Conservation (phyloP, 2,113 vertebrate genomes). For the Pachyramphus minor region DNA sequence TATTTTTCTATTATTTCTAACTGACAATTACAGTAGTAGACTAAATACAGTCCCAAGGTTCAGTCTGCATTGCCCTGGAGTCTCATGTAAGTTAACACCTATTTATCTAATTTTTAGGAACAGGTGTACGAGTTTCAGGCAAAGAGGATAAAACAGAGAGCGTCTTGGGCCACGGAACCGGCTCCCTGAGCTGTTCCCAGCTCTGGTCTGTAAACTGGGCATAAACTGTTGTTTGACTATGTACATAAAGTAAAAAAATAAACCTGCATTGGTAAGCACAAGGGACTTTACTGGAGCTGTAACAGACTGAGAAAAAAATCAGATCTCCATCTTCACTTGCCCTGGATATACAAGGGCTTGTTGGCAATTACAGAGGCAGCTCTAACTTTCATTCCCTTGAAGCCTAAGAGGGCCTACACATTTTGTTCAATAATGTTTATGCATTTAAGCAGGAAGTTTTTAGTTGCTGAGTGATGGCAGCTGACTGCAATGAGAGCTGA, state of each 20-base stretch:
- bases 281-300: neutral
- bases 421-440: neutral
- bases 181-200: neutral
- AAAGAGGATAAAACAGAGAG: neutral
- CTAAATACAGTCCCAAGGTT: neutral
- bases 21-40: neutral
- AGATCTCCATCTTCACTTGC: neutral
- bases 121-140: neutral
- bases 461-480: neutral
- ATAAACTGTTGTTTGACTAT: accelerated
- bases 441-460: neutral
- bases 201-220: neutral
- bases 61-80: neutral
- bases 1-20: neutral
- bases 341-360: neutral
- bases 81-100: neutral
- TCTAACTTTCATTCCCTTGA: neutral
- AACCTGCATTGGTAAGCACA: neutral
- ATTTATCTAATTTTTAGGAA: neutral
- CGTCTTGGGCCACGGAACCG: neutral
- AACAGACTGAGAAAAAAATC: neutral
- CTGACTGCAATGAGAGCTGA: neutral
- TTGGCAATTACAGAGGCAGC: neutral
- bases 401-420: neutral
- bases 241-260: neutral